Base-by-base conservation (phyloP, 64 coral and sea anemone genomes). In the Pocillopora damicornis region DNA sequence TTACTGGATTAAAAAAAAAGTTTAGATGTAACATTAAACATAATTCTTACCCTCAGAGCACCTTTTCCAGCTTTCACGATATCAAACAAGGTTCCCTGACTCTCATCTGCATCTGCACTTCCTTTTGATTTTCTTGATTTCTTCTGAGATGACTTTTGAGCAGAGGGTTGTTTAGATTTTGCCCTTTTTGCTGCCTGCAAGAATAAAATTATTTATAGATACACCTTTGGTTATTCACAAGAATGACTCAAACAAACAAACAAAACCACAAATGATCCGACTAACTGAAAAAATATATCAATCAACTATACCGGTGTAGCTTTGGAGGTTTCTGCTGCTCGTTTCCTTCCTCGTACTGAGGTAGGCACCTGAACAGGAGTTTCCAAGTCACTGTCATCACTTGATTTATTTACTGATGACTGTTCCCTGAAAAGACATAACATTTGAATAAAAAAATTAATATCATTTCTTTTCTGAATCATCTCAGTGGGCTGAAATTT, bases 21-120 rank as follows among this genome's bases (percentile, higher is more conserved):
- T 51, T 51, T 51, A 51, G 42, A 51, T 4, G 42, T 51, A 2
- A 51, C 7, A 51, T 51, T 4, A 25, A 80, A 75, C 20, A 42
- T 37, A 4, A 16, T 26, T 60, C 82, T 59, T 90, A 98, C 95
- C 89, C 87, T 83, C 16, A 98, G 73, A 57, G 95, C 95, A 78
- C 91, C 88, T n/a, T 91, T 98, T 61, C 95, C 95, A 79, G 79
- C 73, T 63, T 93, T 83, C 35, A 98, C 89, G 86, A 98, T 98
- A 35, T 98, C 95, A 89, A 98, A 98, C 51, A 98, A 79, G 15
- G 83, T 73, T n/a, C 91, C 95, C 25, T 94, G 92, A 12, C 38
- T 81, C 1, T 90, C 91, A 51, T 88, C 94, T 13, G 89, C 81
- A 23, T 80, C 84, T 23, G 74, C 63, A 45, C 65, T n/a, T 5